Base-by-base conservation (phyloP, 2,888 invertebrate species). In the Carterocephalus palaemon region DNA sequence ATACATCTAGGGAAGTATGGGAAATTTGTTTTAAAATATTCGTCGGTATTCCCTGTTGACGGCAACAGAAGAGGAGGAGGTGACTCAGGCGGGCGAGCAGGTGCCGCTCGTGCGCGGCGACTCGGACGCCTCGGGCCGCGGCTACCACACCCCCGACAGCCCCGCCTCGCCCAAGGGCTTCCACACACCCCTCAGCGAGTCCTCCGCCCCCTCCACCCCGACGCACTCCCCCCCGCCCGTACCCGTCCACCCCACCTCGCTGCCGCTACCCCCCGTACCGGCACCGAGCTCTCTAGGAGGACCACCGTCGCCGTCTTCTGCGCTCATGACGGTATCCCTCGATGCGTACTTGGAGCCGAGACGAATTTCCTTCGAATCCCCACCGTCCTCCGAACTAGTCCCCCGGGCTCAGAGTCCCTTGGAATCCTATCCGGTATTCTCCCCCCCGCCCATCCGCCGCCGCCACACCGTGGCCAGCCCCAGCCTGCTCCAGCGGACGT, bases 321-420 rank as follows among this genome's bases (percentile, higher is more conserved):
- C 95, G 1, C 89, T 94, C 3, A 92, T 94, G 89, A 94, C 95
- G 0, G 92, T 94, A 3, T 94, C 95, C 1, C 89, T 95, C 17
- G 96, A 96, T 56, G 95, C 93, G 12, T 96, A 95, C 65, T 86
- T 96, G 53, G 96, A 96, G 62, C 94, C 94, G 0, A 92, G 93
- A 15, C 89, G 94, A 34, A 92, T 95, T 57, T 95, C 95, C 0
- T 92, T 95, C 74, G 91, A 92, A 59, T 93, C 94, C 4, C 93
- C 94, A 6, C 91, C 93, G 2, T 90, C 91, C 56, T 93, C 93
- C 41, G 93, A 93, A 52, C 75, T 92, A 29, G 88, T 90, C 56
- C 89, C 90, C 10, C 89, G 92, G 15, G 90, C 90, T 13, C 89
- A 89, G 7, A 92, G 92, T 42, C 92, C 92, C n/a, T 93, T 93